phyloP scores from a whole-genome alignment of 2,888 invertebrate genomes.

The Eumacrocentrus americanus region DNA sequence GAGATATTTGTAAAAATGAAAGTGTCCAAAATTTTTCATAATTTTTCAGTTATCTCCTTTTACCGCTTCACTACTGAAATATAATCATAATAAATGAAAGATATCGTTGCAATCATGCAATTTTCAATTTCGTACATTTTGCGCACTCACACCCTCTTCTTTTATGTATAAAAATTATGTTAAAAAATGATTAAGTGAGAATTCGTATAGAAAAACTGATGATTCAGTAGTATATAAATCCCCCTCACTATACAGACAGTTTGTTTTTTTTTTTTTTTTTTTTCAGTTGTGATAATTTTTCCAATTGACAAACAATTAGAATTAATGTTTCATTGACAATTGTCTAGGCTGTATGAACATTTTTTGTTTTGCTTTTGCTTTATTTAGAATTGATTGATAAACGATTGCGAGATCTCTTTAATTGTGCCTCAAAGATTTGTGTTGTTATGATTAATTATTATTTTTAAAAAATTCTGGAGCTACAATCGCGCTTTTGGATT shows the following conservation, averaged over 20 bases:
- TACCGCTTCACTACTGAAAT: too few species aligned
- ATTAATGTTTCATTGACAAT: slow-evolving; percentile 36
- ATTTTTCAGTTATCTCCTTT: slow-evolving; percentile 3
- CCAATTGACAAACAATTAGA: slow-evolving; percentile 43
- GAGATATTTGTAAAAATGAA: too few species aligned
- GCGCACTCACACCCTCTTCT: slow-evolving; percentile 26
- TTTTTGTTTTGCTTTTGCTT: slow-evolving; percentile 3
- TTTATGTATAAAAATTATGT: slow-evolving; percentile 38
- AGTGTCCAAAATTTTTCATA: too few species aligned
- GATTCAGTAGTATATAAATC: slow-evolving; percentile 21
- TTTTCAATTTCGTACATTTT: not conserved
- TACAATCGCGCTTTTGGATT: not conserved
- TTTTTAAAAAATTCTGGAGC: not conserved
- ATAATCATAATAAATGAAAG: too few species aligned
- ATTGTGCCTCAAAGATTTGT: not conserved
- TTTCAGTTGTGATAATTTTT: not conserved
- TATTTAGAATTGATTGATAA: slow-evolving; percentile 8
- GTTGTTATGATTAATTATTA: not conserved
- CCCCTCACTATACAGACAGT: slow-evolving; percentile 31
- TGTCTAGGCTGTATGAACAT: slow-evolving; percentile 21
- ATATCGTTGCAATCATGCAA: slow-evolving; percentile 2
- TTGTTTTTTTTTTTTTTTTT: too few species aligned
- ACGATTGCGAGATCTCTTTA: not conserved
- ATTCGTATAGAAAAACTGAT: slow-evolving; percentile 1
- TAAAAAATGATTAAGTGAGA: slow-evolving; percentile 13